These are phyloP conservation scores for Automeris io DNA, from an alignment of 2,888 invertebrate species.

Conservation along the genomic window DNA sequence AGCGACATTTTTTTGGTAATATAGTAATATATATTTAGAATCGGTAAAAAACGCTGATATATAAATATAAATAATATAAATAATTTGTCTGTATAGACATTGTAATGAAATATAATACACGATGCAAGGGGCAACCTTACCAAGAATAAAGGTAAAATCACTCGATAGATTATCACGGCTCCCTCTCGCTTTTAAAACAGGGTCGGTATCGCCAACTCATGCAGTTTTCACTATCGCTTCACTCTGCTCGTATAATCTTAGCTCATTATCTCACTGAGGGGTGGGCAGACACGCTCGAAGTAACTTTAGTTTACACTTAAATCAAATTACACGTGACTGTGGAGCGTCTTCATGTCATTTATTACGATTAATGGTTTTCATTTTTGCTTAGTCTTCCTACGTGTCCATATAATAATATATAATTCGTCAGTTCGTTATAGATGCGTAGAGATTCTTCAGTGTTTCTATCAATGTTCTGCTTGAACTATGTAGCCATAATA, in stretches of 20 bases:
- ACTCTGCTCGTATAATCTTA: conserved; percentile 9
- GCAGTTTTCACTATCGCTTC: conserved; percentile 11
- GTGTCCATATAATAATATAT: not conserved
- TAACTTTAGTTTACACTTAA: not conserved
- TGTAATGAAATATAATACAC: too few species aligned
- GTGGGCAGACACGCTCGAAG: not conserved
- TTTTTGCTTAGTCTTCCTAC: not conserved
- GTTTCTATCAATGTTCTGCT: too few species aligned
- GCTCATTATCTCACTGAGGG: not conserved
- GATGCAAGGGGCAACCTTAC: too few species aligned
- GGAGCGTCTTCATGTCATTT: not conserved
- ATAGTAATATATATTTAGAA: too few species aligned
- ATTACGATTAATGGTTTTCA: not conserved
- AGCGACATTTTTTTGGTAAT: too few species aligned
- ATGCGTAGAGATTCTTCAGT: too few species aligned
- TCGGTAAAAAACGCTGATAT: too few species aligned
- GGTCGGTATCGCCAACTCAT: conserved; percentile 16
- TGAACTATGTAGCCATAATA: too few species aligned
- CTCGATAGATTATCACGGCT: conserved; percentile 9
- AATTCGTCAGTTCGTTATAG: too few species aligned
- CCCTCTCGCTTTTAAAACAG: conserved; percentile 9
- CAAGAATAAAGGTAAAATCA: conserved; percentile 13
- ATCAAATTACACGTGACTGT: not conserved
- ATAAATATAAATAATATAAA: too few species aligned
- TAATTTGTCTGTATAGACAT: too few species aligned